Evolutionary conservation across 2,113 vertebrate species (phyloP).

Genomic region (Chascanopsetta lugubris): DNA sequence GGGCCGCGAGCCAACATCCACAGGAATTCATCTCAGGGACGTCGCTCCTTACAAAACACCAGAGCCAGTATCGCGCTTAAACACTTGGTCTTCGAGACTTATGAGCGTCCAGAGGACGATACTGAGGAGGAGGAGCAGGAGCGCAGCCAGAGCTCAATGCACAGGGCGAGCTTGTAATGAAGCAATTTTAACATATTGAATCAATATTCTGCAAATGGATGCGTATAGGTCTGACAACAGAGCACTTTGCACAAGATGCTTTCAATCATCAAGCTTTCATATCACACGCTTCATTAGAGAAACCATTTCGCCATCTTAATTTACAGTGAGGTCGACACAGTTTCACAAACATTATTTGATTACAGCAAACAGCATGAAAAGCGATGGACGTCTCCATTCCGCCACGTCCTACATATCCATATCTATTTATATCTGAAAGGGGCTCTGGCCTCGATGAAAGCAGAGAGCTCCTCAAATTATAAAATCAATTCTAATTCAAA

Average conservation of each 20-base stretch:
- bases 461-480: constrained; percentile 76
- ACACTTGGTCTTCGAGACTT: not conserved
- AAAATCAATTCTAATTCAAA: constrained; percentile 84
- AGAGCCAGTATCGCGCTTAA: constrained; percentile 1
- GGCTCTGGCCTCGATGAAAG: constrained; percentile 76
- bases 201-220: constrained; percentile 15
- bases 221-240: too few relatives aligned
- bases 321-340: constrained; percentile 6
- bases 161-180: constrained; percentile 4
- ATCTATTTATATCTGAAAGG: constrained; percentile 78
- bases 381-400: constrained; percentile 41
- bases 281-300: constrained; percentile 27
- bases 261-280: too few relatives aligned
- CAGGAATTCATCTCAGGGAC: constrained; percentile 29
- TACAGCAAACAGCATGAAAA: constrained; percentile 48
- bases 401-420: constrained; percentile 52
- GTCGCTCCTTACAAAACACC: constrained; percentile 30
- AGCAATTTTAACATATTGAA: constrained; percentile 7
- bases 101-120: not conserved
- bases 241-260: not conserved
- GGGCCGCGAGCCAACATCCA: constrained; percentile 23
- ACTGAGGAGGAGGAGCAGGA: too few relatives aligned
- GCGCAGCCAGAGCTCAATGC: not conserved
- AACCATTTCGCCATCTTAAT: constrained; percentile 25
- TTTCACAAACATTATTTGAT: constrained; percentile 38